These are phyloP conservation scores for Drosophila affinis DNA, from an alignment of 2,888 invertebrate species.

Conservation along the genomic window DNA sequence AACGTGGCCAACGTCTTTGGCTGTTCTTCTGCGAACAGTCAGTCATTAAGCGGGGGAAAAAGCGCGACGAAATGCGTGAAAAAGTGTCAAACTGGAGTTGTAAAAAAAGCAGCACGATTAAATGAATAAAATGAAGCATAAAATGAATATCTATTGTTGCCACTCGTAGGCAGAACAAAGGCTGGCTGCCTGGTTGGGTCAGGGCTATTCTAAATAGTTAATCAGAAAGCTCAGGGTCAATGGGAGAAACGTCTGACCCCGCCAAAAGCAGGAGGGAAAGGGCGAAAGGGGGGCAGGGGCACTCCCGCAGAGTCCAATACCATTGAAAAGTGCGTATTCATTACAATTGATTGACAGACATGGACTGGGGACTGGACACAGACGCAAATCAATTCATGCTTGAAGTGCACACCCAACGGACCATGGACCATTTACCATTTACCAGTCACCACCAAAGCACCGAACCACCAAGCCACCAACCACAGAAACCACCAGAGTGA, in stretches of 20 bases:
- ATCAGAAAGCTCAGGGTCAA: conserved; percentile 73
- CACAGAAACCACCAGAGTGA: conserved; percentile 18
- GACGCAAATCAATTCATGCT: conserved; percentile 66
- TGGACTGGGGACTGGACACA: conserved; percentile 22
- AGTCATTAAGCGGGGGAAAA: neutral
- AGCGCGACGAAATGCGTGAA: neutral
- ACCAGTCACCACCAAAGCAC: conserved; percentile 13
- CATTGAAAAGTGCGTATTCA: conserved; percentile 72
- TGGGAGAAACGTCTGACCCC: conserved; percentile 42
- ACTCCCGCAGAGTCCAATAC: conserved; percentile 38
- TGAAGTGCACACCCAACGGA: conserved; percentile 72
- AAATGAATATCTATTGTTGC: neutral
- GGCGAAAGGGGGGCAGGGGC: conserved; percentile 5
- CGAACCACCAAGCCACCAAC: neutral
- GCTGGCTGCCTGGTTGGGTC: conserved; percentile 59
- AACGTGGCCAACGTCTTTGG: conserved; percentile 17
- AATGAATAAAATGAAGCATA: neutral
- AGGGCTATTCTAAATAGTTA: conserved; percentile 54
- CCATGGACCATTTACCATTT: conserved; percentile 71
- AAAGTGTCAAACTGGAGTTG: neutral
- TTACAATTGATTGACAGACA: conserved; percentile 76
- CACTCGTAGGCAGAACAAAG: neutral
- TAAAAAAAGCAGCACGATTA: neutral
- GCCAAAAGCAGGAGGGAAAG: conserved; percentile 11
- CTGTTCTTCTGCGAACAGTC: conserved; percentile 10